Evolutionary conservation across 2,113 vertebrate genomes (phyloP).

Genomic region (Colossoma macropomum): DNA sequence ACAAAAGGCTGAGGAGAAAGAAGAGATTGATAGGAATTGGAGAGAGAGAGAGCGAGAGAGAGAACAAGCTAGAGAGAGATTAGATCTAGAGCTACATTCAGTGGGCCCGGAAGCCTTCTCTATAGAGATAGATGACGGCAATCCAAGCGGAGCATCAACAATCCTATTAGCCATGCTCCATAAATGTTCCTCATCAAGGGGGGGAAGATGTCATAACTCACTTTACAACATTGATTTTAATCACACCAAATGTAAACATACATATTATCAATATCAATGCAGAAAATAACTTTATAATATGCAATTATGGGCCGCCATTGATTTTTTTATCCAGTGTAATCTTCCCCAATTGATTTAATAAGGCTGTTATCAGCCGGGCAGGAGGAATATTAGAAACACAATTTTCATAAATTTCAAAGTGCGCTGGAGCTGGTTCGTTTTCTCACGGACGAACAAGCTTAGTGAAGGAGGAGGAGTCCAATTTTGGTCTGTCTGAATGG

Average conservation of each 20-base stretch:
- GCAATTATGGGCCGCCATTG: slow-evolving; percentile 92
- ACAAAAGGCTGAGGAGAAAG: not conserved
- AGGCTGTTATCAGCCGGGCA: slow-evolving; percentile 84
- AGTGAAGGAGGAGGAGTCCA: slow-evolving; percentile 62
- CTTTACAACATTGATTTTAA: slow-evolving; percentile 87
- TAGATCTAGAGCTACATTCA: slow-evolving; percentile 11
- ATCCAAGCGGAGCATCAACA: slow-evolving; percentile 76
- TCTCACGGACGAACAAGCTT: slow-evolving; percentile 65
- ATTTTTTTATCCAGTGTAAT: slow-evolving; percentile 87
- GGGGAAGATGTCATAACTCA: slow-evolving; percentile 79
- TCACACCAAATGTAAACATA: slow-evolving; percentile 89
- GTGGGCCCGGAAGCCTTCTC: slow-evolving; percentile 62
- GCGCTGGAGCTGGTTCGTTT: slow-evolving; percentile 65
- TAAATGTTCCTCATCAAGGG: slow-evolving; percentile 79
- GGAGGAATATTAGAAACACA: slow-evolving; percentile 85
- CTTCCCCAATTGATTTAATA: slow-evolving; percentile 92
- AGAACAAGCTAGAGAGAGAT: slow-evolving; percentile 12
- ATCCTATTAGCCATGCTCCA: slow-evolving; percentile 80
- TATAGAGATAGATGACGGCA: slow-evolving; percentile 72
- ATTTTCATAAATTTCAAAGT: slow-evolving; percentile 93
- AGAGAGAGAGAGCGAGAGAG: not conserved
- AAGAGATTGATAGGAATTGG: not conserved
- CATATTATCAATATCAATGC: slow-evolving; percentile 93
- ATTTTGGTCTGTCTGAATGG: slow-evolving; percentile 66
- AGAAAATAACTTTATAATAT: slow-evolving; percentile 93